Evolutionary conservation across 2,113 vertebrate species (phyloP).

Genomic region (Hepsetus odoe): DNA sequence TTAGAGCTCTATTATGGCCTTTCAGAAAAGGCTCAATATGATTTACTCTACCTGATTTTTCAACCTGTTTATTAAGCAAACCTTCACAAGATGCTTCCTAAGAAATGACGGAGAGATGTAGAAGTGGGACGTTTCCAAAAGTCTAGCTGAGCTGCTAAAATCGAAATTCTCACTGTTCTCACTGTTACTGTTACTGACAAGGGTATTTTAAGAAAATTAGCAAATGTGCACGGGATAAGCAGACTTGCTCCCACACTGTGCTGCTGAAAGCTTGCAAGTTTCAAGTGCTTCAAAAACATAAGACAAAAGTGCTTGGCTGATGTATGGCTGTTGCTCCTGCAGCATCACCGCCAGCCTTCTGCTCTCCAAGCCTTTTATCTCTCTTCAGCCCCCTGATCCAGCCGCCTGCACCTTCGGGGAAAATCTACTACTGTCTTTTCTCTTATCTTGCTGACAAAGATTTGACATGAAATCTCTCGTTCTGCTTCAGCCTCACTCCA

Average conservation of each 20-base stretch:
- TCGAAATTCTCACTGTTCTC: too few species aligned
- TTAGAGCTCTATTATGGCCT: too few species aligned
- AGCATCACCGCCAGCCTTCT: neutral
- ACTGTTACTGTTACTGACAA: too few species aligned
- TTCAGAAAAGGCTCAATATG: neutral
- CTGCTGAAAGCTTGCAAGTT: neutral
- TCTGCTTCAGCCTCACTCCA: neutral
- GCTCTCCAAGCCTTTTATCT: neutral
- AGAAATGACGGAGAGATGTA: too few species aligned
- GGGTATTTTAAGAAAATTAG: too few species aligned
- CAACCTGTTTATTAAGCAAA: too few species aligned
- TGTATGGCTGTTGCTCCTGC: neutral
- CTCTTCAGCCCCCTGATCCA: conserved; percentile 5
- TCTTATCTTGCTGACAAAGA: conserved; percentile 12
- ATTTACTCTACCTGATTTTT: neutral
- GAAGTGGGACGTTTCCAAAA: too few species aligned
- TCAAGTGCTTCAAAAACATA: neutral
- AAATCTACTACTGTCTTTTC: conserved; percentile 8
- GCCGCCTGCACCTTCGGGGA: neutral
- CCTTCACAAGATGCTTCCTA: too few species aligned
- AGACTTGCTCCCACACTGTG: too few species aligned
- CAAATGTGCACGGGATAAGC: too few species aligned
- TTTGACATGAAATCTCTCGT: conserved; percentile 7
- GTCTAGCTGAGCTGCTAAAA: too few species aligned
- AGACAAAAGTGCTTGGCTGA: conserved; percentile 14